Evolutionary conservation across 2,113 vertebrate species (phyloP).

Genomic region (Xenopus laevis): DNA sequence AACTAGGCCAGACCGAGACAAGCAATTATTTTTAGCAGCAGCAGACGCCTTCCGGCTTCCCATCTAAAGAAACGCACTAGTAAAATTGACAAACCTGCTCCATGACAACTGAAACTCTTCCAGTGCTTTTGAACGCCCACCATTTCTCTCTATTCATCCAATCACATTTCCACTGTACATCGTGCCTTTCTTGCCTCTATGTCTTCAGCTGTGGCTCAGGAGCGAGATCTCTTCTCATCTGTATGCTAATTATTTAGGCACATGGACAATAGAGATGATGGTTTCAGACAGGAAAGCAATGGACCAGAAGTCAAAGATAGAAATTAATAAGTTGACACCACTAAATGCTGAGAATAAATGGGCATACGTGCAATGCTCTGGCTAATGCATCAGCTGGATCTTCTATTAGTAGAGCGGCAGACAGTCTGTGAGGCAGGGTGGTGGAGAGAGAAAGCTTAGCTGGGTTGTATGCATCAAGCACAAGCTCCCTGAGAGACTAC

Average conservation of each 20-base stretch:
- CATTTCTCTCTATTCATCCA: conserved; percentile 69
- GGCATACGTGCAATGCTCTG: conserved; percentile 58
- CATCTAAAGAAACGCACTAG: conserved; percentile 68
- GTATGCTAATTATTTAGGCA: conserved; percentile 90
- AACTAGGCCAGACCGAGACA: conserved; percentile 59
- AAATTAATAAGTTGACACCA: conserved; percentile 80
- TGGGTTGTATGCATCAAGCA: conserved; percentile 57
- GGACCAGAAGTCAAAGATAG: conserved; percentile 81
- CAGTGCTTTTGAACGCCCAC: conserved; percentile 65
- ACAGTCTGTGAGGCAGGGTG: conserved; percentile 62
- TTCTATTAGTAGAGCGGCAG: conserved; percentile 58
- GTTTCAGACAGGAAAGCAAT: conserved; percentile 84
- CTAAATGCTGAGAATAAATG: conserved; percentile 66
- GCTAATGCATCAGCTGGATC: conserved; percentile 55
- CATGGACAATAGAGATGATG: conserved; percentile 87
- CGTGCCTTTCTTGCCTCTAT: conserved; percentile 64
- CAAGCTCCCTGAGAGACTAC: conserved; percentile 63
- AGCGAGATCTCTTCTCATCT: conserved; percentile 80
- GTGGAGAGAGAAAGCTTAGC: conserved; percentile 50
- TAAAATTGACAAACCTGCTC: conserved; percentile 63
- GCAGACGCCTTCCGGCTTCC: conserved; percentile 63
- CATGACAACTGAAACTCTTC: conserved; percentile 65
- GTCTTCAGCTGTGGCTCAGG: conserved; percentile 61
- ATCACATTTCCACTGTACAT: conserved; percentile 70
- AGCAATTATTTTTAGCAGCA: conserved; percentile 53